Evolutionary conservation across 2,797 vertebrate species (phyloP).

Genomic region (Melanotaenia nigrans): DNA sequence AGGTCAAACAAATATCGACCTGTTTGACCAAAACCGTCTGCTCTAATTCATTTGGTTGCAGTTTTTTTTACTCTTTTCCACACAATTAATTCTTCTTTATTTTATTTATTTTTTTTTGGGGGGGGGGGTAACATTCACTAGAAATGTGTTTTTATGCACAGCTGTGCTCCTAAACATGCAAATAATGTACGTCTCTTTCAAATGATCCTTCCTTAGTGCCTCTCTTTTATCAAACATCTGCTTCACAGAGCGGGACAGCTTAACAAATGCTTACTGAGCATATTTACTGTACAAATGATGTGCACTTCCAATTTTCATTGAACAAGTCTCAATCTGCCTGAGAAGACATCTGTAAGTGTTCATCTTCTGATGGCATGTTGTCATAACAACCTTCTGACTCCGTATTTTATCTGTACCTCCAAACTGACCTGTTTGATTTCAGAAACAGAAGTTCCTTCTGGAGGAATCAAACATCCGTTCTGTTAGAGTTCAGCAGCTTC

Average conservation of each 20-base stretch:
- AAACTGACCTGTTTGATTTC: background rate
- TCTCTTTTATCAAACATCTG: background rate
- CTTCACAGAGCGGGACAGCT: background rate
- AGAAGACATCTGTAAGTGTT: background rate
- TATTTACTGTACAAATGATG: background rate
- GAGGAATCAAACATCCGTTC: conserved; percentile 7
- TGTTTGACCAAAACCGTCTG: background rate
- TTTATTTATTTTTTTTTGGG: background rate
- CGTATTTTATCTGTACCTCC: background rate
- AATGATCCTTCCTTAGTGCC: background rate
- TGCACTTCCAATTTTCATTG: background rate
- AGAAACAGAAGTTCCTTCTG: conserved; percentile 23
- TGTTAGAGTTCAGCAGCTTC: conserved; percentile 12
- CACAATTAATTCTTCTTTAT: background rate
- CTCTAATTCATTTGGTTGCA: background rate
- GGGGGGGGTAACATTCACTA: background rate
- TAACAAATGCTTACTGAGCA: background rate
- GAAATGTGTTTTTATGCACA: background rate
- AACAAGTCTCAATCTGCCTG: background rate
- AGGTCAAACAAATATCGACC: background rate
- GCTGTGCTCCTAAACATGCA: background rate
- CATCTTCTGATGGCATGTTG: background rate
- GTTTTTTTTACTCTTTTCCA: background rate
- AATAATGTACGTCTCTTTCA: background rate
- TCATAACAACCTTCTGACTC: background rate